Evolutionary conservation across 1,140 invertebrate genomes (phyloP).

Genomic region (Pseudomyrmex cubaensis): DNA sequence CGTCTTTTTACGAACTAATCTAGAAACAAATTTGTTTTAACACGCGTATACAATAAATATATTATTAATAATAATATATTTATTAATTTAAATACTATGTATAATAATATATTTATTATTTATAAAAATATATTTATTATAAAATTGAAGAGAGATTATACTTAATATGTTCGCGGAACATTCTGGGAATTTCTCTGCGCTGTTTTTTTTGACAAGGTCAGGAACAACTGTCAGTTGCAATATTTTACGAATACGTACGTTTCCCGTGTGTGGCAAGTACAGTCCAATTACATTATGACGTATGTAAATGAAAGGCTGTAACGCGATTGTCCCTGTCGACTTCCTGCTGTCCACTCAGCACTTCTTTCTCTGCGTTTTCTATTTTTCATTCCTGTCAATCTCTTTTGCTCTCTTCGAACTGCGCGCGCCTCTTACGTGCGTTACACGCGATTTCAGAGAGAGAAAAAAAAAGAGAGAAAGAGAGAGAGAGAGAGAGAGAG

Average conservation of each 20-base stretch:
- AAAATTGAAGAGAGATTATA: not conserved
- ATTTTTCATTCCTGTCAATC: not conserved
- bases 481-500: too few relatives aligned
- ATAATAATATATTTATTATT: not conserved
- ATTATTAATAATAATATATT: not conserved
- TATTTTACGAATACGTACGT: constrained; percentile 14
- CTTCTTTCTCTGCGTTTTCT: constrained; percentile 2
- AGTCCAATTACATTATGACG: constrained; percentile 50
- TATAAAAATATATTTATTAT: not conserved
- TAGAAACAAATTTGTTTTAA: not conserved
- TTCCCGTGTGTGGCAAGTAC: constrained; percentile 34
- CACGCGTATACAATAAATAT: too few relatives aligned
- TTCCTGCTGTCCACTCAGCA: constrained; percentile 28
- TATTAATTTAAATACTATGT: not conserved
- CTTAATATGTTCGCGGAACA: not conserved
- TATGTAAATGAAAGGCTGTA: constrained; percentile 53
- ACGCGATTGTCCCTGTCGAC: constrained; percentile 4
- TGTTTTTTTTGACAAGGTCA: constrained; percentile 9
- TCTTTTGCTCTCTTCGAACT: not conserved
- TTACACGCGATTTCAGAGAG: too few relatives aligned
- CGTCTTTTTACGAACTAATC: not conserved
- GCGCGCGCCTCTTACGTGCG: not conserved
- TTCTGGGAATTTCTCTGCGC: not conserved
- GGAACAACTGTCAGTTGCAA: constrained; percentile 11
- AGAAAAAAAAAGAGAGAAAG: too few relatives aligned